phyloP scores from a whole-genome alignment of 2,888 invertebrate species.

The Seira sanloemensis region DNA sequence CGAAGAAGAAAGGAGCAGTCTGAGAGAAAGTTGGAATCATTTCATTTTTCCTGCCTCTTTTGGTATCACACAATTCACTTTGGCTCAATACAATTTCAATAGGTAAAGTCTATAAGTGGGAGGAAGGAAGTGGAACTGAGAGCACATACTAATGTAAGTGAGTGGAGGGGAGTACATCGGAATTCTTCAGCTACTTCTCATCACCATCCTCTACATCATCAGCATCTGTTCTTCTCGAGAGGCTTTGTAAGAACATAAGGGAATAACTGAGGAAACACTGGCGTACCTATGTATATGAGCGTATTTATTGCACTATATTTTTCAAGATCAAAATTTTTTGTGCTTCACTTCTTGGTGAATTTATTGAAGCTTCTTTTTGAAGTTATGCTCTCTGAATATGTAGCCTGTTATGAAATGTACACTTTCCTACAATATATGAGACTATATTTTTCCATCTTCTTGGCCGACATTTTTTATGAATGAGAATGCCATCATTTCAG shows the following conservation, averaged over 20 bases:
- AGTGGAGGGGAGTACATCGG: constrained; percentile 26
- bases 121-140: background rate
- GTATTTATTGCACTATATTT: constrained; percentile 1
- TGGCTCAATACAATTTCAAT: background rate
- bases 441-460: constrained; percentile 46
- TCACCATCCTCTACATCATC: constrained; percentile 23
- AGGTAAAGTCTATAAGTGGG: background rate
- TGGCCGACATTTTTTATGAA: constrained; percentile 51
- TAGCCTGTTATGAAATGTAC: background rate
- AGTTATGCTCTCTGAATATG: background rate
- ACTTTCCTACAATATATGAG: too few species aligned
- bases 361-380: background rate
- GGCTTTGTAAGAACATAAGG: background rate
- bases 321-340: background rate
- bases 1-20: constrained; percentile 15
- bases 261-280: background rate
- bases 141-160: background rate
- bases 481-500: constrained; percentile 30
- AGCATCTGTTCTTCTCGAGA: constrained; percentile 30
- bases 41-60: constrained; percentile 21
- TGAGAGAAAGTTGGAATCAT: constrained; percentile 41
- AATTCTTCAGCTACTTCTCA: constrained; percentile 46
- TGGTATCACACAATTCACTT: background rate
- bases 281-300: background rate
- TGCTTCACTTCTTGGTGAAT: constrained; percentile 9